phyloP scores from a whole-genome alignment of 1,140 invertebrate genomes.

The Papilio aristodemus region DNA sequence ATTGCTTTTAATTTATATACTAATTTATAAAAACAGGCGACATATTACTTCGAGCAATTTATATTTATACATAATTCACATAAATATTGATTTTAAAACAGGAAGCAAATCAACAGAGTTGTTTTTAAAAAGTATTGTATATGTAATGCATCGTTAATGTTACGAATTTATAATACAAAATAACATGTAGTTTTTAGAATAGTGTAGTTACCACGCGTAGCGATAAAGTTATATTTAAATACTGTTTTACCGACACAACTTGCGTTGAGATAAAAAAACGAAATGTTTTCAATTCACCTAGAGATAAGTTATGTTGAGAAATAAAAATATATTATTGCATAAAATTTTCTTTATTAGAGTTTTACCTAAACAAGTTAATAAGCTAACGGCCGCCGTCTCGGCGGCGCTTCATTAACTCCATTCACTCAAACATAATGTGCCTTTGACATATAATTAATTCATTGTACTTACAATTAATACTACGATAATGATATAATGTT shows the following conservation, averaged over 20 bases:
- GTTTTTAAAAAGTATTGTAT: conserved; percentile 59
- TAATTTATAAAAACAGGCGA: neutral
- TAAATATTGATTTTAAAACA: neutral
- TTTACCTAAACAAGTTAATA: conserved; percentile 72
- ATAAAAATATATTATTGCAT: conserved; percentile 55
- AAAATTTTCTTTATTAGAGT: conserved; percentile 76
- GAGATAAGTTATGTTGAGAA: conserved; percentile 36
- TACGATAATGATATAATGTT: conserved; percentile 56
- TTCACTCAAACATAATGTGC: conserved; percentile 67
- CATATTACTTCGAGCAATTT: neutral
- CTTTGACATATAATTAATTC: conserved; percentile 66
- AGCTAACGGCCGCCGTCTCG: conserved; percentile 60
- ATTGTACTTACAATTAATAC: conserved; percentile 75
- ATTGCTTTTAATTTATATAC: conserved; percentile 38
- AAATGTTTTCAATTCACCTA: conserved; percentile 37
- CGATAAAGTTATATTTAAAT: neutral
- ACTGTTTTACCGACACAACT: conserved; percentile 3
- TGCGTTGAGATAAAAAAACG: neutral
- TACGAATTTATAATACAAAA: conserved; percentile 75
- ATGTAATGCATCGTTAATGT: conserved; percentile 62
- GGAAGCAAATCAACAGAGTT: neutral
- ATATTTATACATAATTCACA: neutral
- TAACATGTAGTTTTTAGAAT: conserved; percentile 62
- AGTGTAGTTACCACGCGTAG: conserved; percentile 36
- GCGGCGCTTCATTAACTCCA: conserved; percentile 58